A percentile compares a stretch with the other conserved stretches of the same genome.
phyloP scores from a whole-genome alignment of 1,140 invertebrate genomes.

The Colletes gigas region DNA sequence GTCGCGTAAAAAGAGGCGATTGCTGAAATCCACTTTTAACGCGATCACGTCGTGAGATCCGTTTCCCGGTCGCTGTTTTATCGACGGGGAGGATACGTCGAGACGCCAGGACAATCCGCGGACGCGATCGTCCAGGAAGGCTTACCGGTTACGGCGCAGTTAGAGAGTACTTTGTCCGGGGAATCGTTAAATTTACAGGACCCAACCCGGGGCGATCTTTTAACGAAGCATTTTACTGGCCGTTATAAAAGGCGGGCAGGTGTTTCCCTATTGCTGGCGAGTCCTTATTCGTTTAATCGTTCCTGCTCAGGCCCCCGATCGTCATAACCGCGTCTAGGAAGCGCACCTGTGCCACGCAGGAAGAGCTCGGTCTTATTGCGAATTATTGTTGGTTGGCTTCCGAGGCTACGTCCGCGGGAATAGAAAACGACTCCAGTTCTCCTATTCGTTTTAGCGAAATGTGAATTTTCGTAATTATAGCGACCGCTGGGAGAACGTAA shows the following conservation, averaged over 20 bases:
- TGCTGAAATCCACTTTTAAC: neutral
- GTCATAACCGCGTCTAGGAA: constrained; percentile 50
- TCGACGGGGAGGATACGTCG: constrained; percentile 28
- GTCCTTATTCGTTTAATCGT: constrained; percentile 57
- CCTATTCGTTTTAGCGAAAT: neutral
- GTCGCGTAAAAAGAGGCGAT: neutral
- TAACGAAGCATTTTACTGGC: constrained; percentile 54
- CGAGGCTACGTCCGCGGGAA: neutral
- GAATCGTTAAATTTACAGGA: constrained; percentile 60
- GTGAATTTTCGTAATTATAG: neutral
- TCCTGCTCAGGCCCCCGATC: constrained; percentile 22
- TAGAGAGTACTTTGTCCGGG: constrained; percentile 47
- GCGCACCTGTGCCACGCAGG: constrained; percentile 50
- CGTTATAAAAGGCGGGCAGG: constrained; percentile 52
- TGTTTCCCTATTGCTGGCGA: constrained; percentile 55
- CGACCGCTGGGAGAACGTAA: neutral
- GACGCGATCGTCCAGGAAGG: constrained; percentile 43
- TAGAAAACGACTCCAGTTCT: neutral
- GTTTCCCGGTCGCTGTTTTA: neutral
- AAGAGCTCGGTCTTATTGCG: constrained; percentile 6
- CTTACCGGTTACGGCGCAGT: constrained; percentile 48
- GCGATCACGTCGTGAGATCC: neutral
- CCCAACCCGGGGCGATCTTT: constrained; percentile 36
- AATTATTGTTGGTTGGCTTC: constrained; percentile 17
- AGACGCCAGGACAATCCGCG: constrained; percentile 16